phyloP scores from a whole-genome alignment of 2,888 invertebrate species.

The Ornithoptera alexandrae region DNA sequence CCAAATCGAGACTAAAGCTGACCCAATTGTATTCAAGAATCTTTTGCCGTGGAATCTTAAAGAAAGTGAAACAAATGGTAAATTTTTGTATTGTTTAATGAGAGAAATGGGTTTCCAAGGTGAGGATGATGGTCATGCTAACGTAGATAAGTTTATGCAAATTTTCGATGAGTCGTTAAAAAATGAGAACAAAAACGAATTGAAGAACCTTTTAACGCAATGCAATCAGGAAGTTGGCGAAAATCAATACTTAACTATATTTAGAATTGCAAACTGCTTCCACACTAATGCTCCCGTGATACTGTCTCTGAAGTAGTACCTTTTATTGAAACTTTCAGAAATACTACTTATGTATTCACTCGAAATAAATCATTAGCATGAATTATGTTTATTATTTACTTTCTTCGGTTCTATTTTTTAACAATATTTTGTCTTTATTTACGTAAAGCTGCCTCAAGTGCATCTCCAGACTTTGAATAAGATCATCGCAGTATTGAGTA shows the following conservation, averaged over 20 bases:
- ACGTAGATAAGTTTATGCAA: background rate
- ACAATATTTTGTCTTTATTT: too few species aligned
- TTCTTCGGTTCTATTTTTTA: too few species aligned
- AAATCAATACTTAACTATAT: conserved; percentile 5
- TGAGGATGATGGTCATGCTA: background rate
- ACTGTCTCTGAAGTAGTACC: background rate
- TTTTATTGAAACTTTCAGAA: too few species aligned
- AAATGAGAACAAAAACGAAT: background rate
- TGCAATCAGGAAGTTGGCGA: conserved; percentile 4
- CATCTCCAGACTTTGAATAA: too few species aligned
- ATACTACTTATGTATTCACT: too few species aligned
- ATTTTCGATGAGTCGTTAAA: conserved; percentile 1
- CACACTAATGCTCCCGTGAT: background rate
- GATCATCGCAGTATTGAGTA: too few species aligned
- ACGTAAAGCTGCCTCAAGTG: too few species aligned
- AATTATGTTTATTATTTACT: too few species aligned
- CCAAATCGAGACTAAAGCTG: background rate
- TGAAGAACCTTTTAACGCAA: background rate
- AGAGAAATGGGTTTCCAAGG: conserved; percentile 2
- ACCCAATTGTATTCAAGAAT: background rate
- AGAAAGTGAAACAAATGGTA: conserved; percentile 19
- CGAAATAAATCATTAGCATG: too few species aligned
- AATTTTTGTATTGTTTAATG: conserved; percentile 13
- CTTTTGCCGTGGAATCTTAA: conserved; percentile 14
- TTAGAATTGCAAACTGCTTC: conserved; percentile 12